Evolutionary conservation across 1,140 invertebrate genomes (phyloP).

Genomic region (Teleogryllus occipitalis): DNA sequence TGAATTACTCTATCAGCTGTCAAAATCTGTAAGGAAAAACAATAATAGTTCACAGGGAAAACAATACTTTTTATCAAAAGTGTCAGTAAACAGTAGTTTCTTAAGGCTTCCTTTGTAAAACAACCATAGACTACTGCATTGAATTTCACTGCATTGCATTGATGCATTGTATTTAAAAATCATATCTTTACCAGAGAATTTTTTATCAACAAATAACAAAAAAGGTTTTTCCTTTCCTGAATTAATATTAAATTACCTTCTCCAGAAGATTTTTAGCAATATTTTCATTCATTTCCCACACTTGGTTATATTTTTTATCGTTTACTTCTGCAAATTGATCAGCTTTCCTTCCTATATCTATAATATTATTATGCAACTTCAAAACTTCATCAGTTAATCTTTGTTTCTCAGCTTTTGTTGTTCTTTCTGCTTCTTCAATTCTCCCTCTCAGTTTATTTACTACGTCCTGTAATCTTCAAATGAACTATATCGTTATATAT

Average conservation of each 20-base stretch:
- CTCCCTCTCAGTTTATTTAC: constrained; percentile 53
- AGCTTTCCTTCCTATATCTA: constrained; percentile 55
- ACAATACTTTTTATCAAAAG: too few relatives aligned
- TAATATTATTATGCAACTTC: constrained; percentile 52
- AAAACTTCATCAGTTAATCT: constrained; percentile 50
- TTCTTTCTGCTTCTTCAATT: constrained; percentile 49
- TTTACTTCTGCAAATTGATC: constrained; percentile 54
- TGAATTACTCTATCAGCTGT: constrained; percentile 54
- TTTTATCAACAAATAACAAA: too few relatives aligned
- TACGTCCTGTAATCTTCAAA: constrained; percentile 57
- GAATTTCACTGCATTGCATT: too few relatives aligned
- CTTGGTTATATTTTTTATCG: constrained; percentile 39
- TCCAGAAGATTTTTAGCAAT: constrained; percentile 46
- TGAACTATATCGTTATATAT: too few relatives aligned
- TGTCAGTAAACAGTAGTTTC: too few relatives aligned
- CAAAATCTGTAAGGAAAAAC: constrained; percentile 38
- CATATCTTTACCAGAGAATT: too few relatives aligned
- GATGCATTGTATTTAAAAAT: too few relatives aligned
- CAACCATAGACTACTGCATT: too few relatives aligned
- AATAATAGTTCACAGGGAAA: too few relatives aligned
- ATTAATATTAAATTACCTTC: constrained; percentile 33
- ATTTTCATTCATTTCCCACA: constrained; percentile 63
- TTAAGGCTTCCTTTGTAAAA: too few relatives aligned
- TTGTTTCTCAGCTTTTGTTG: constrained; percentile 44
- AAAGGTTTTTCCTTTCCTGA: too few relatives aligned